Base-by-base conservation (phyloP, 2,113 vertebrate species). In the Xiphorhynchus elegans region DNA sequence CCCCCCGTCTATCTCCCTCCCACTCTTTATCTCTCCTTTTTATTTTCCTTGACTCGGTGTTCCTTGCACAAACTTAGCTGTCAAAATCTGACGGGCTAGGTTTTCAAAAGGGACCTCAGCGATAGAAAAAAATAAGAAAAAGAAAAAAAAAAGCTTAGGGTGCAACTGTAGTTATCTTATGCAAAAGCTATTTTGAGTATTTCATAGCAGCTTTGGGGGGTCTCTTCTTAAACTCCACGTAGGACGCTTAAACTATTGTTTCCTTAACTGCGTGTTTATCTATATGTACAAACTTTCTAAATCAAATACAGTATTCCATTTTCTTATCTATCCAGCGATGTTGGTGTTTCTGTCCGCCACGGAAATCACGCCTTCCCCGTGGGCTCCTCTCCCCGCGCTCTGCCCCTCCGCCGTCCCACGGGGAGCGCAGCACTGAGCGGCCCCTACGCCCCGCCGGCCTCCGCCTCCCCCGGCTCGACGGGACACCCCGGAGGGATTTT, bases 261-360 rank as follows among this genome's bases (percentile, higher is more conserved):
- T 98, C 97, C 98, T 98, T 98, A 98, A 98, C 98, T 98, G 98
- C 98, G 98, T 98, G 98, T 98, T 99, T 98, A 98, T 99, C 98
- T 99, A 98, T 98, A 99, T 99, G 99, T 98, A 98, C 98, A 99
- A 98, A 98, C 98, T 98, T 98, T 99, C 98, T 98, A 99, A 99
- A 99, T 98, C 98, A 99, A 99, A 99, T 99, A 99, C 98, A 99
- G 98, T 98, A 99, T 99, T 99, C 98, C 97, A 97, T 99, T 99
- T 99, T 99, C 98, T 98, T 99, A 98, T 98, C 98, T 97, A 98
- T 87, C 97, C 97, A 98, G 97, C 9, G 87, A 96, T 97, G 95
- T 97, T 85, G 96, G 97, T 98, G 97, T 98, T 96, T 98, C 96
- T 98, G 95, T 98, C 87, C 69, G 28, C 68, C 74, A 89, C 83